Base-by-base conservation (phyloP, 1,140 invertebrate genomes). In the Caenorhabditis briggsae region DNA sequence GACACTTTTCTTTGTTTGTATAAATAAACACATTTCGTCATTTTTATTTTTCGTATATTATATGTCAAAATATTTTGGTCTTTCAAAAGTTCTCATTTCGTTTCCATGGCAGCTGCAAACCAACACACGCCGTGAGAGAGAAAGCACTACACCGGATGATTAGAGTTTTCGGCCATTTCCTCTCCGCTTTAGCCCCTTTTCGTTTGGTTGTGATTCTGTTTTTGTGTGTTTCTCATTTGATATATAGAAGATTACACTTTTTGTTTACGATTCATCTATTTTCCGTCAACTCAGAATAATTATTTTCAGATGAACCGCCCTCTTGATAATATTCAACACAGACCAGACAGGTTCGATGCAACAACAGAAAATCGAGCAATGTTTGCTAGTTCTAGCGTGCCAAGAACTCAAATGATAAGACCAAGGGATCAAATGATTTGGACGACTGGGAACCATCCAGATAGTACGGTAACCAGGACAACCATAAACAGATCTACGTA, bases 1-100 rank as follows among this genome's bases (percentile, higher is more conserved):
- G 33, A 18, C 20, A 16, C 25, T 11, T 48, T 6, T 6, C 11
- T 53, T 33, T 53, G 50, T 53, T 53, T 53, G 50, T 53, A 53
- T 53, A 53, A 78, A 78, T 78, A 78, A 78, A 78, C 70, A 25
- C 43, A n/a, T 78, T 50, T 65, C 58, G 58, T 59, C n/a, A 59
- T 33, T 2, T 25, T 41, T 12, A 41, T 18, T 16, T 18, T 53
- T 61, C 11, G 23, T 11, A 58, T 14, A 41, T 53, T 53, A 14
- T 53, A 53, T n/a, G 25, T 33, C 33, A 48, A 78, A 78, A 78
- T 70, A 78, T 53, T 78, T 78, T 50, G 70, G 70, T 48, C 46
- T 78, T 50, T 78, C 33, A 23, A 78, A 50, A 50, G 46, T 50
- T 50, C 46, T 25, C 43, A 12, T 53, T 78, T 50, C 9, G 70